Conservation (phyloP, 2,888 invertebrate species). For the Micoletzkya japonica region DNA sequence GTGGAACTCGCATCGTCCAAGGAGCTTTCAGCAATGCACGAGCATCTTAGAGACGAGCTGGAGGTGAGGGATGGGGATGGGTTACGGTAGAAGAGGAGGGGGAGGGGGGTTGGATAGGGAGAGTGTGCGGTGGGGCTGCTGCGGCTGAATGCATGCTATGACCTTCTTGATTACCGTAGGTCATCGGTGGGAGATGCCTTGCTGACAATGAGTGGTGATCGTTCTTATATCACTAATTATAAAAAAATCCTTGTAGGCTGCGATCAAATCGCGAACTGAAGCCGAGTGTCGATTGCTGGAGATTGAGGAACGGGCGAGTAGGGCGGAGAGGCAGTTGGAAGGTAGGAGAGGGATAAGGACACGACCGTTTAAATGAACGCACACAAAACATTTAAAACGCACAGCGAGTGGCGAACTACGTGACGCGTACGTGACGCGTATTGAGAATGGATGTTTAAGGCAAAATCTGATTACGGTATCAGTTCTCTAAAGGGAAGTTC, state of each 20-base stretch:
- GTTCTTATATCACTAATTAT: not conserved
- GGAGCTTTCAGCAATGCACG: conserved; percentile 29
- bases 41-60: conserved; percentile 24
- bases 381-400: no score
- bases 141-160: not conserved
- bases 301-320: conserved; percentile 25
- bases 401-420: no score
- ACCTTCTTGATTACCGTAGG: not conserved
- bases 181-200: not conserved
- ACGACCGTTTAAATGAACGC: no score
- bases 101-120: not conserved
- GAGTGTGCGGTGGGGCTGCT: not conserved
- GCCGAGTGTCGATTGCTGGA: conserved; percentile 23
- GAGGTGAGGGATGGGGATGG: conserved; percentile 7
- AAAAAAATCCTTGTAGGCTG: conserved; percentile 9
- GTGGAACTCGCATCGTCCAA: conserved; percentile 20
- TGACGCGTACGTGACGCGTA: no score
- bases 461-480: no score
- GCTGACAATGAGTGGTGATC: not conserved
- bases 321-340: conserved; percentile 24
- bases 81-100: not conserved
- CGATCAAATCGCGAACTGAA: conserved; percentile 10
- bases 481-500: no score
- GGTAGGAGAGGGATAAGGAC: conserved; percentile 18
- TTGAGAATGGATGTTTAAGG: no score